These are phyloP conservation scores for Lysandra bellargus DNA, from an alignment of 2,888 invertebrate genomes.

Conservation along the genomic window DNA sequence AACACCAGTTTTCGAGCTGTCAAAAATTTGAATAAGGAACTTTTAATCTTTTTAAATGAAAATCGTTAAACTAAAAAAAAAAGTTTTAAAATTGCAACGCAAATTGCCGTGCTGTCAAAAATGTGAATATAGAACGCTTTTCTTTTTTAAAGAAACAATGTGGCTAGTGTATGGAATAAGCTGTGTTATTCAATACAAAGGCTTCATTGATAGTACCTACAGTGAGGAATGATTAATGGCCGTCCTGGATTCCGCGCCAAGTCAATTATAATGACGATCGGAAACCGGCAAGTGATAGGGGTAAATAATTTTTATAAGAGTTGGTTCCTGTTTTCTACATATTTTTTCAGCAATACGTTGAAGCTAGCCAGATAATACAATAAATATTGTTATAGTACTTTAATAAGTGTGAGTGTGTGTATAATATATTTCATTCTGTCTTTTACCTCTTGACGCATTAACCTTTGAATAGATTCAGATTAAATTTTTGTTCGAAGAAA, in stretches of 20 bases:
- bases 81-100: neutral
- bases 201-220: constrained; percentile 58
- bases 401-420: too few species aligned
- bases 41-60: neutral
- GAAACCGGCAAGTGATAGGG: neutral
- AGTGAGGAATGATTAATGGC: constrained; percentile 64
- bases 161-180: constrained; percentile 30
- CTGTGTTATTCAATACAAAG: constrained; percentile 52
- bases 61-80: neutral
- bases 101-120: neutral
- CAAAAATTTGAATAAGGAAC: neutral
- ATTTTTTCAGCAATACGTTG: too few species aligned
- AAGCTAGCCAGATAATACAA: too few species aligned
- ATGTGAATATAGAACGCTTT: neutral
- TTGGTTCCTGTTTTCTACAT: too few species aligned
- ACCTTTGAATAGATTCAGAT: too few species aligned
- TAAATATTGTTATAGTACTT: too few species aligned
- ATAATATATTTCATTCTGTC: too few species aligned
- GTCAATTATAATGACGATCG: constrained; percentile 33
- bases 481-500: too few species aligned
- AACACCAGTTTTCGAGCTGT: neutral
- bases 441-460: too few species aligned
- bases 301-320: neutral
- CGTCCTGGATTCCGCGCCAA: constrained; percentile 47
- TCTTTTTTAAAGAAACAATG: constrained; percentile 7